Evolutionary conservation across 2,113 vertebrate species (phyloP).

Genomic region (Colossoma macropomum): DNA sequence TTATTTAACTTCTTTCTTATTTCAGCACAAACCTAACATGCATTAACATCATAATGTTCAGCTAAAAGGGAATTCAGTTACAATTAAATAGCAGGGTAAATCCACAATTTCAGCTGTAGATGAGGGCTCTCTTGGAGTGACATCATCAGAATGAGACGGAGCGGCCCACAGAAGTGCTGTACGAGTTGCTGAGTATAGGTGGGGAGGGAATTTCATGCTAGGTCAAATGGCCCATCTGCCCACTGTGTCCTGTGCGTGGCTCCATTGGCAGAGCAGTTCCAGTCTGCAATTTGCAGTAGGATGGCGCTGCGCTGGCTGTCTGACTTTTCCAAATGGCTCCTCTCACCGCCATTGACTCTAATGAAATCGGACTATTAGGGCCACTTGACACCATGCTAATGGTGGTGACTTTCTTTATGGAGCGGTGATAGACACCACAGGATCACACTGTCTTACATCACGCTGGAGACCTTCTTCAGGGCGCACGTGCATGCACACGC

Average conservation of each 20-base stretch:
- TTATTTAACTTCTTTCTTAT: constrained; percentile 63
- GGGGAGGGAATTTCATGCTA: constrained; percentile 51
- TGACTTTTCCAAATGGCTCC: constrained; percentile 86
- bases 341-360: constrained; percentile 88
- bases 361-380: constrained; percentile 85
- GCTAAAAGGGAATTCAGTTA: constrained; percentile 76
- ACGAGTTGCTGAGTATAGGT: constrained; percentile 29
- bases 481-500: constrained; percentile 26
- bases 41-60: constrained; percentile 74
- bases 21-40: constrained; percentile 20
- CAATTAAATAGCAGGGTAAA: constrained; percentile 67
- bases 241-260: constrained; percentile 58
- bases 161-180: constrained; percentile 29
- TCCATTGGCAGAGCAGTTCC: constrained; percentile 65
- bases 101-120: constrained; percentile 13
- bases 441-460: constrained; percentile 41
- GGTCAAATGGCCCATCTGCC: constrained; percentile 55
- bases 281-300: constrained; percentile 66
- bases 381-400: constrained; percentile 84
- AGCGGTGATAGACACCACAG: constrained; percentile 59
- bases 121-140: constrained; percentile 40
- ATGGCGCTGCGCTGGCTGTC: constrained; percentile 63
- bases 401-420: constrained; percentile 80
- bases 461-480: constrained; percentile 30
- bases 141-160: constrained; percentile 56